Evolutionary conservation across 2,113 vertebrate genomes (phyloP).

Genomic region (Cololabis saira): DNA sequence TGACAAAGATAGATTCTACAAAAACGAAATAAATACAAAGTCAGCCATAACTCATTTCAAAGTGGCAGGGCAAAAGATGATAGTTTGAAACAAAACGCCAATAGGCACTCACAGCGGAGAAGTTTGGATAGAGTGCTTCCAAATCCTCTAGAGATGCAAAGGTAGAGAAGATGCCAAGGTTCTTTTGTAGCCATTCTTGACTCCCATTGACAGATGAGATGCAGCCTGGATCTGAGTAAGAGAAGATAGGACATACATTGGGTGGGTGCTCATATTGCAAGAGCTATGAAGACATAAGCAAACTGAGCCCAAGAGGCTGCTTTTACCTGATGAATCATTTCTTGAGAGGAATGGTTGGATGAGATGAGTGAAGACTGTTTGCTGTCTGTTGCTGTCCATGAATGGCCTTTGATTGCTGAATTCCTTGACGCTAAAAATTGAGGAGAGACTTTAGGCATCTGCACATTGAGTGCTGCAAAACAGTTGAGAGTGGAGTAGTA

Average conservation of each 20-base stretch:
- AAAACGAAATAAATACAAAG: no score
- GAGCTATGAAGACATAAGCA: background rate
- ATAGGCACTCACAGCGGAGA: slow-evolving; percentile 36
- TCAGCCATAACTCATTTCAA: no score
- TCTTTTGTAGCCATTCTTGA: slow-evolving; percentile 35
- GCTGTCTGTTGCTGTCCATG: slow-evolving; percentile 36
- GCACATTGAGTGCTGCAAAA: background rate
- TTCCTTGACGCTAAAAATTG: slow-evolving; percentile 31
- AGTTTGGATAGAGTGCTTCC: slow-evolving; percentile 38
- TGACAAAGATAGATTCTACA: background rate
- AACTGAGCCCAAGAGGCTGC: no score
- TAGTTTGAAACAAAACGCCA: background rate
- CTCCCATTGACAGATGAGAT: slow-evolving; percentile 25
- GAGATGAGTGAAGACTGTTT: slow-evolving; percentile 47
- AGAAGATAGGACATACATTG: background rate
- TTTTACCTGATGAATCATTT: slow-evolving; percentile 19
- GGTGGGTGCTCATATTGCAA: background rate
- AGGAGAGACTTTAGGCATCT: slow-evolving; percentile 15
- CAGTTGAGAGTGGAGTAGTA: background rate
- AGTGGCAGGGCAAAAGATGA: no score
- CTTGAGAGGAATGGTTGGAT: slow-evolving; percentile 62
- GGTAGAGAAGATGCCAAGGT: slow-evolving; percentile 20
- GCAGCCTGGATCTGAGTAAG: slow-evolving; percentile 57
- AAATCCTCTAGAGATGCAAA: slow-evolving; percentile 38
- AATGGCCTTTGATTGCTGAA: slow-evolving; percentile 31